Conservation (phyloP, 1,140 invertebrate genomes). For the Theocolax elegans region DNA sequence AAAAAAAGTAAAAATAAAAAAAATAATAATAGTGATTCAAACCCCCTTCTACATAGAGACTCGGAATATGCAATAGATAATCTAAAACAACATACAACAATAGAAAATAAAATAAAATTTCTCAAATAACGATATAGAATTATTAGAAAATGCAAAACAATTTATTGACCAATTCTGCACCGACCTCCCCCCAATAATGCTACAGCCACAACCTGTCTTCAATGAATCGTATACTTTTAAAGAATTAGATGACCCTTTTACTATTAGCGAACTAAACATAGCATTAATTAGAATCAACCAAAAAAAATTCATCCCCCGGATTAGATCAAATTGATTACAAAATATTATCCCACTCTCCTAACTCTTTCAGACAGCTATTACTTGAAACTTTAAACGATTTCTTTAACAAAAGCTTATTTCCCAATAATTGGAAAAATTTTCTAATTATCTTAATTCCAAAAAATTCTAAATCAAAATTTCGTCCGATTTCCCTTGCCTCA, state of each 20-base stretch:
- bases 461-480: background rate
- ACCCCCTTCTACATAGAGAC: too few relatives aligned
- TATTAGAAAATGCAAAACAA: background rate
- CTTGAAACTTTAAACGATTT: background rate
- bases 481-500: background rate
- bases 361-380: background rate
- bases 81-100: too few relatives aligned
- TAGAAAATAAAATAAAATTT: too few relatives aligned
- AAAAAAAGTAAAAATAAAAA: background rate
- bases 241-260: background rate
- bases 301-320: background rate
- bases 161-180: background rate
- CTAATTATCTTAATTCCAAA: background rate
- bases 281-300: background rate
- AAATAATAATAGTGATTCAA: background rate
- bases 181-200: background rate
- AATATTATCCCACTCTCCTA: background rate
- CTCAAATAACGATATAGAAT: background rate
- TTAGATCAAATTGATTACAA: background rate
- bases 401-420: background rate
- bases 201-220: background rate
- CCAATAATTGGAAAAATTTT: background rate
- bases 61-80: too few relatives aligned
- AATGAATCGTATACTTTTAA: background rate
- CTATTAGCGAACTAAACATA: background rate